Conservation (phyloP, 2,888 invertebrate genomes). For the Dasysyrphus tricinctus region DNA sequence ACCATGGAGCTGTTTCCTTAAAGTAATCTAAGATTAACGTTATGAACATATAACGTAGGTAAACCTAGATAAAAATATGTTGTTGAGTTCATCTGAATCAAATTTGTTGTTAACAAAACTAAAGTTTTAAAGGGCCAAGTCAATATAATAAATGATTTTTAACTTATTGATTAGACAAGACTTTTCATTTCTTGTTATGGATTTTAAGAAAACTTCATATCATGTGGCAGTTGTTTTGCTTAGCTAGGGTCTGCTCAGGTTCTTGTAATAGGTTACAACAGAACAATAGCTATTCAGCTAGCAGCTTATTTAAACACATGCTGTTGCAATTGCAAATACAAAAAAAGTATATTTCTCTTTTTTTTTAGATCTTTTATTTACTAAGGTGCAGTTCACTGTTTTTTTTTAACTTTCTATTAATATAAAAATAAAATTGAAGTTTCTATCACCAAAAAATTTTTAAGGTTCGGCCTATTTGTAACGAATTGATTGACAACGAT, state of each 20-base stretch:
- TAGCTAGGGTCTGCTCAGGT: neutral
- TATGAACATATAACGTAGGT: no score
- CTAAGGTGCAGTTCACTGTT: neutral
- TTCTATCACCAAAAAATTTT: neutral
- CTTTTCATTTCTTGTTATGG: neutral
- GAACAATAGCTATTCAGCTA: neutral
- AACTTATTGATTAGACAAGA: no score
- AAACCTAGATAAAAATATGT: no score
- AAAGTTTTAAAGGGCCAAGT: no score
- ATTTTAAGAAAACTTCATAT: neutral
- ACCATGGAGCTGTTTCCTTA: no score
- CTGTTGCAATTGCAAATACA: neutral
- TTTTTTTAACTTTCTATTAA: no score
- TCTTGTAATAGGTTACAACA: neutral
- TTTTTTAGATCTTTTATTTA: neutral
- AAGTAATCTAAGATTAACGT: no score
- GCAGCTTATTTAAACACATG: neutral
- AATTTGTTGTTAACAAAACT: no score
- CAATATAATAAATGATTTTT: no score
- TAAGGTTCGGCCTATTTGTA: neutral
- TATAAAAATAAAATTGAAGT: neutral
- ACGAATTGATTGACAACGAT: conserved; percentile 2
- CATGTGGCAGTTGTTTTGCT: neutral
- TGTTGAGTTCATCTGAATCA: no score
- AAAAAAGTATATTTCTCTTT: neutral